Conservation (phyloP, 2,113 vertebrate species). For the Anthoscopus minutus region DNA sequence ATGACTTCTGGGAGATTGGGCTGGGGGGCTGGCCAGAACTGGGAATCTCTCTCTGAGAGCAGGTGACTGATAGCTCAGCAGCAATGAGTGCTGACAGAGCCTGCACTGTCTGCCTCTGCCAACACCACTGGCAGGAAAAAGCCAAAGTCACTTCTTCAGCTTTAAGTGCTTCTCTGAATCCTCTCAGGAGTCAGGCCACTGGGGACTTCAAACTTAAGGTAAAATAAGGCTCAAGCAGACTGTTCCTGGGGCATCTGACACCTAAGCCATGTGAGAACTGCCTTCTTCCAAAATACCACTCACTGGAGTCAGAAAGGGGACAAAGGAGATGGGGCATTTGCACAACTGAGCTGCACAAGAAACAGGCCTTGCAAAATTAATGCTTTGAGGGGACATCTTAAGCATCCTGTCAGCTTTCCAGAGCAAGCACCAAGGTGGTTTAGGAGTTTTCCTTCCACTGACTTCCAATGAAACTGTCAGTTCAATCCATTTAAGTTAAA, state of each 20-base stretch:
- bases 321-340: neutral
- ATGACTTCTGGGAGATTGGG: neutral
- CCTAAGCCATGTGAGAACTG: neutral
- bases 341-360: neutral
- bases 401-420: neutral
- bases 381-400: neutral
- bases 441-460: neutral
- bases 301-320: neutral
- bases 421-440: neutral
- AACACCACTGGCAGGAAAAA: neutral
- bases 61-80: neutral
- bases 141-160: neutral
- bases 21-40: neutral
- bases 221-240: neutral
- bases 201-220: neutral
- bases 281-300: neutral
- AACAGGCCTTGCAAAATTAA: neutral
- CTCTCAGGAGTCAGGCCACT: neutral
- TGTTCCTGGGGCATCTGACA: neutral
- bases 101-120: neutral
- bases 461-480: neutral
- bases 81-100: accelerated
- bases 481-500: neutral
- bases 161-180: neutral
- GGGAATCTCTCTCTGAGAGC: neutral